A percentile compares a stretch with the other conserved stretches of the same genome.
Conservation (phyloP, 2,797 vertebrate genomes). For the Hipposideros larvatus region DNA sequence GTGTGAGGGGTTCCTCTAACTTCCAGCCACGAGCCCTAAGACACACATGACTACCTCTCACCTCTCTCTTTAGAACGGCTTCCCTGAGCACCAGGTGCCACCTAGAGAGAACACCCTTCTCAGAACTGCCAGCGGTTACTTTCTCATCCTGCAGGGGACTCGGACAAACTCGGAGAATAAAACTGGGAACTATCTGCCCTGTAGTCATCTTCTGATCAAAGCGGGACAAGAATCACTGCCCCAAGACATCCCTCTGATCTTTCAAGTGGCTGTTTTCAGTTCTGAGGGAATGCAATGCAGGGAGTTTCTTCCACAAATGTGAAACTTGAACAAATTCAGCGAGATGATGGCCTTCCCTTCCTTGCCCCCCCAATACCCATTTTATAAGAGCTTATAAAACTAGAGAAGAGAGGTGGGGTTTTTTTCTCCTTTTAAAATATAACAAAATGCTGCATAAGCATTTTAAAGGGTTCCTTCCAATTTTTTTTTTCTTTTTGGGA, state of each 20-base stretch:
- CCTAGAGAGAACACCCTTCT: background rate
- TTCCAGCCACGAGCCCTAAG: background rate
- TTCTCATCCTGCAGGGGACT: background rate
- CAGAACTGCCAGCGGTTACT: background rate
- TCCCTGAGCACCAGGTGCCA: background rate
- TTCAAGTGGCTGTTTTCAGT: background rate
- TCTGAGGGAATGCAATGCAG: background rate
- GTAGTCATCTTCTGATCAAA: background rate
- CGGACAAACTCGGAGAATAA: background rate
- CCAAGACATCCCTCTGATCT: background rate
- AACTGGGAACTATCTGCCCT: background rate
- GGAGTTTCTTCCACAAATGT: background rate
- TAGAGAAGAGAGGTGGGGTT: background rate
- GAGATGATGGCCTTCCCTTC: background rate
- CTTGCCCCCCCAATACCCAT: background rate
- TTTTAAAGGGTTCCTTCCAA: background rate
- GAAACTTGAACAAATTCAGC: background rate
- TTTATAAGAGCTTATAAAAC: background rate
- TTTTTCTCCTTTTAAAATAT: background rate
- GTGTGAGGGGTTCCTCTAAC: background rate
- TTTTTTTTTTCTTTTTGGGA: too few relatives aligned
- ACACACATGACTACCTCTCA: fast-evolving
- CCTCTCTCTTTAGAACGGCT: background rate
- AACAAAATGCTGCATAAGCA: background rate
- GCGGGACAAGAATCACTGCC: background rate